Evolutionary conservation across 2,113 vertebrate genomes (phyloP), one percentile per base, ranked within the genome.

Genomic region (Labrus mixtus): DNA sequence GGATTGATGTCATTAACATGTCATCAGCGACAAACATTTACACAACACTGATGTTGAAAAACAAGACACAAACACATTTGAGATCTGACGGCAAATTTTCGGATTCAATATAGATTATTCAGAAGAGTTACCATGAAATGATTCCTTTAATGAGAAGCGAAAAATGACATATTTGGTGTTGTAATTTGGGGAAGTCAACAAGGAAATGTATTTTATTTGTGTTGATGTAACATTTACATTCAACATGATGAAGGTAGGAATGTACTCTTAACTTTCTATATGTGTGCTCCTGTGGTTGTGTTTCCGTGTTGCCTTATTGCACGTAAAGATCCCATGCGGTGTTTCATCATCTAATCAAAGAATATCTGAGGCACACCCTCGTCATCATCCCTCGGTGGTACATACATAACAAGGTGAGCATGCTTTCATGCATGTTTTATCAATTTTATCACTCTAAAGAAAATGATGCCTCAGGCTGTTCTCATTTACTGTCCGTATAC

Each of bases 391-490:
- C 17, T 25, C 8, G 13, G 23, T 68, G 71, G 37, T 39, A 15
- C 25, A 9, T 8, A 53, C 36, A 68, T 63, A 71, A 73, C 56
- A 57, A 77, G 66, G 33, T 76, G 58, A 65, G 46, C 62, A 60
- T 51, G 53, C 50, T 65, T 77, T 57, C 37, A 58, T 19, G 55
- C 51, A 50, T 57, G 6, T 0, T 39, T 76, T 68, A 68, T 68
- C 55, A 66, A 69, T 75, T 78, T 71, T 23, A 65, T 69, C 41
- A 77, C 17, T 5, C 36, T 15, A 53, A 59, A 22, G 4, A 17
- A 81, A 85, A 83, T 79, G 29, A 72, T n/a, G 19, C 48, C 48
- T 51, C 48, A n/a, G 17, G 48, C 48, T 51, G 19, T 8, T 51
- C 48, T 51, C 48, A 20, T 51, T 51, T 20, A 3, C 8, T 20